Evolutionary conservation across 2,888 invertebrate genomes (phyloP).

Genomic region (Agrotis puta): DNA sequence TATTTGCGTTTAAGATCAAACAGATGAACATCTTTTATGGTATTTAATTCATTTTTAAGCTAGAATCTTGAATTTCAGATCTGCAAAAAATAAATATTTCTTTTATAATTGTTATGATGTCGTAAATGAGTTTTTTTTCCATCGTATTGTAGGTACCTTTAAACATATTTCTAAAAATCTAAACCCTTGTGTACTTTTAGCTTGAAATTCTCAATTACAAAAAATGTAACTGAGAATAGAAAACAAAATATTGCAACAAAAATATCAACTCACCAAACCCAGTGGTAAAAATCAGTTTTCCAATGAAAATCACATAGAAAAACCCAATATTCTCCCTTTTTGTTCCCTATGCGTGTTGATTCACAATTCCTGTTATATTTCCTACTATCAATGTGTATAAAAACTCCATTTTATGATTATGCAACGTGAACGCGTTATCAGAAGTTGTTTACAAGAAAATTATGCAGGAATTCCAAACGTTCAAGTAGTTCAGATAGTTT

Average conservation of each 20-base stretch:
- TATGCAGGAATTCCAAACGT: slow-evolving; percentile 56
- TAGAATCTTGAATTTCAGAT: no score
- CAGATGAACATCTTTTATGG: no score
- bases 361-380: slow-evolving; percentile 41
- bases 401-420: slow-evolving; percentile 59
- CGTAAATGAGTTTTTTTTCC: no score
- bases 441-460: slow-evolving; percentile 55
- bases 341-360: slow-evolving; percentile 50
- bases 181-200: no score
- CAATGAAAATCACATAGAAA: background rate
- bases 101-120: no score
- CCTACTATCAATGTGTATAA: slow-evolving; percentile 57
- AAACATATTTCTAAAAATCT: no score
- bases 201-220: background rate
- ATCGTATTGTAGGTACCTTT: no score
- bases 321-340: background rate
- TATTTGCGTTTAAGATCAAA: no score
- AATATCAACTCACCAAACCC: background rate
- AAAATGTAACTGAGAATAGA: no score
- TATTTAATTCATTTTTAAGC: no score
- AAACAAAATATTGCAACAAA: background rate
- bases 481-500: slow-evolving; percentile 41
- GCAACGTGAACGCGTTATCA: slow-evolving; percentile 55
- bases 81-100: no score
- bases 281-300: background rate